Evolutionary conservation across 2,113 vertebrate genomes (phyloP).

Genomic region (Calyptomena viridis): DNA sequence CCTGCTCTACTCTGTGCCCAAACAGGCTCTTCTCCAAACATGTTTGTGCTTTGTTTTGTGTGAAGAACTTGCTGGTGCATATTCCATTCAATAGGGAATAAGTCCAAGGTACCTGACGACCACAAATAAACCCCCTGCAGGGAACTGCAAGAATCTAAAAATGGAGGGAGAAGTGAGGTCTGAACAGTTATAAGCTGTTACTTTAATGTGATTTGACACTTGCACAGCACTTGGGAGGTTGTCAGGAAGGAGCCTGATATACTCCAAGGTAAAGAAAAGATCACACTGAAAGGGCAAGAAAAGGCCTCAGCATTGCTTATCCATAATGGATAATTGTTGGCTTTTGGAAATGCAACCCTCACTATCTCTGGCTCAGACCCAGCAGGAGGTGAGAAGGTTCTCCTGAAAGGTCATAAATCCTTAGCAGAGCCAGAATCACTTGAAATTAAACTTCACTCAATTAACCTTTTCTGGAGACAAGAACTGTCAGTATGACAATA

Average conservation of each 20-base stretch:
- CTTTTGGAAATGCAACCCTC: not conserved
- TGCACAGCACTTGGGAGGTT: not conserved
- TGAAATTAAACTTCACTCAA: not conserved
- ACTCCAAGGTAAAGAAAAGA: not conserved
- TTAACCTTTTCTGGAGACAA: not conserved
- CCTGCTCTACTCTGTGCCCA: not conserved
- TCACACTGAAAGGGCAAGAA: not conserved
- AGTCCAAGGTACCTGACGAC: not conserved
- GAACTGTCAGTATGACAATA: not conserved
- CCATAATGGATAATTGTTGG: not conserved
- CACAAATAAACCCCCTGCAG: not conserved
- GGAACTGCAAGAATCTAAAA: not conserved
- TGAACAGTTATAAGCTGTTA: not conserved
- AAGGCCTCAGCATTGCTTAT: not conserved
- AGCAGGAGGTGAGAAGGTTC: not conserved
- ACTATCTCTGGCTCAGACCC: not conserved
- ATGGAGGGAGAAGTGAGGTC: not conserved
- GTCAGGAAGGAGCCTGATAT: not conserved
- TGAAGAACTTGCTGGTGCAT: not conserved
- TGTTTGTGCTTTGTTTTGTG: not conserved
- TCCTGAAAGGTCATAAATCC: not conserved
- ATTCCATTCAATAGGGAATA: not conserved
- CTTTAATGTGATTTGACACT: not conserved
- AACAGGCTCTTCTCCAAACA: not conserved
- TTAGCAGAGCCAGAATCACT: not conserved